These are phyloP conservation scores for Gasterosteus aculeatus DNA, from an alignment of 2,113 vertebrate genomes.

Conservation along the genomic window DNA sequence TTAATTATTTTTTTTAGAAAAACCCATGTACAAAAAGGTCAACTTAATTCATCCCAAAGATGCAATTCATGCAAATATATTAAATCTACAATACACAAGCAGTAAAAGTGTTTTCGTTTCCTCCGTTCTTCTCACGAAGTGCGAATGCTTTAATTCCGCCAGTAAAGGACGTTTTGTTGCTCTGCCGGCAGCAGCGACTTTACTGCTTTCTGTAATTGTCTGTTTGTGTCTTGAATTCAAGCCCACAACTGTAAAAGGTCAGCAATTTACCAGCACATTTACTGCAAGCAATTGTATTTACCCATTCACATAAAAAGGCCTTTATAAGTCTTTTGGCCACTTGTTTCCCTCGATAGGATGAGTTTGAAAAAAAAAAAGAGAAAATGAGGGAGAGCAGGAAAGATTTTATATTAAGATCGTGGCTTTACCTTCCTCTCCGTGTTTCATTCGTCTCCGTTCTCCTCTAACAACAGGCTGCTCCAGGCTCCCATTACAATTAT, in stretches of 20 bases:
- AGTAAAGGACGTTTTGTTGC: not conserved
- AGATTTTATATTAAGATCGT: not conserved
- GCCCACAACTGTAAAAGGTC: constrained; percentile 1
- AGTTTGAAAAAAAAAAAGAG: not conserved
- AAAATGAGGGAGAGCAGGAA: not conserved
- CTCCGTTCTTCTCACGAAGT: not conserved
- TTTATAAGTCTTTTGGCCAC: not conserved
- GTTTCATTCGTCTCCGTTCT: constrained; percentile 67
- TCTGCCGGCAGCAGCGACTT: not conserved
- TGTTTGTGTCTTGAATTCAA: constrained; percentile 4
- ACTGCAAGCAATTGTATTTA: constrained; percentile 14
- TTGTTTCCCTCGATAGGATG: not conserved
- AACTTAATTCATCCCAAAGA: not conserved
- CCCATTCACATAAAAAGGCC: not conserved
- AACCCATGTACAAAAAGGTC: not conserved
- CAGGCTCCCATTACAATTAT: constrained; percentile 69
- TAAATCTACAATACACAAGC: not conserved
- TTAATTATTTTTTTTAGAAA: not conserved
- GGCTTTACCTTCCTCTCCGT: constrained; percentile 31
- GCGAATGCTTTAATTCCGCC: not conserved
- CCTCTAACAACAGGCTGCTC: constrained; percentile 53
- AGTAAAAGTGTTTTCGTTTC: not conserved
- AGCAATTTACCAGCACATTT: not conserved
- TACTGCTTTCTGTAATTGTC: constrained; percentile 1
- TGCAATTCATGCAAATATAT: not conserved